Percentiles rank a stretch among this genome's conserved stretches.
phyloP scores from a whole-genome alignment of 2,797 vertebrate species.

The Thalassophryne amazonica region DNA sequence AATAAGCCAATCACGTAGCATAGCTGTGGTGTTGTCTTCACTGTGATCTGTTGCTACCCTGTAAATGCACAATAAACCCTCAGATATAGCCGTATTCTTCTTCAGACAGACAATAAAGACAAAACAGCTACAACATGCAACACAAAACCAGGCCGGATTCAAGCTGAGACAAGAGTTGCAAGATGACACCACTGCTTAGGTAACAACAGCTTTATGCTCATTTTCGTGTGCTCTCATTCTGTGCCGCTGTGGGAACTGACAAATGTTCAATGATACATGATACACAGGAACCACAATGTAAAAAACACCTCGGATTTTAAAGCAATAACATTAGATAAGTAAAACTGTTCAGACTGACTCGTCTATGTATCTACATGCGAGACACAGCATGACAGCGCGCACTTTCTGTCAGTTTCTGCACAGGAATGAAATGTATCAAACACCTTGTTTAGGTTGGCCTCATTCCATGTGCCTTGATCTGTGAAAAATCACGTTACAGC shows the following conservation, averaged over 20 bases:
- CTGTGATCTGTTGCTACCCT: constrained; percentile 95
- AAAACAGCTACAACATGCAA: background rate
- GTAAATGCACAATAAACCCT: constrained; percentile 23
- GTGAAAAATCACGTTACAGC: background rate
- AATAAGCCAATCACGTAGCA: constrained; percentile 88
- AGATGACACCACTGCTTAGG: constrained; percentile 36
- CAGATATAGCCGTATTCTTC: background rate
- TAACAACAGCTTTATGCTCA: constrained; percentile 41
- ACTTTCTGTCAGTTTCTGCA: constrained; percentile 2
- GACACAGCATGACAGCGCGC: background rate
- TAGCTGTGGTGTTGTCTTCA: constrained; percentile 84
- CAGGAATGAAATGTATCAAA: background rate
- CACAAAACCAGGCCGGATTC: background rate
- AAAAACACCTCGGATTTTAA: background rate
- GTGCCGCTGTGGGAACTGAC: constrained; percentile 35
- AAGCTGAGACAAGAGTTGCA: constrained; percentile 21
- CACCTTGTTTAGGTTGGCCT: background rate
- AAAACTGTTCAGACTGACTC: too few relatives aligned
- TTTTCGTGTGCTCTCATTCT: constrained; percentile 34
- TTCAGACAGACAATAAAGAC: background rate
- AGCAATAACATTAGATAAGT: constrained; percentile 24
- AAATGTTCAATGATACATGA: constrained; percentile 25
- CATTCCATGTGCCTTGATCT: background rate
- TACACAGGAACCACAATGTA: background rate
- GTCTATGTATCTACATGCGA: background rate